Evolutionary conservation across 1,140 invertebrate species (phyloP).

Genomic region (Atopsyche davidsoni): DNA sequence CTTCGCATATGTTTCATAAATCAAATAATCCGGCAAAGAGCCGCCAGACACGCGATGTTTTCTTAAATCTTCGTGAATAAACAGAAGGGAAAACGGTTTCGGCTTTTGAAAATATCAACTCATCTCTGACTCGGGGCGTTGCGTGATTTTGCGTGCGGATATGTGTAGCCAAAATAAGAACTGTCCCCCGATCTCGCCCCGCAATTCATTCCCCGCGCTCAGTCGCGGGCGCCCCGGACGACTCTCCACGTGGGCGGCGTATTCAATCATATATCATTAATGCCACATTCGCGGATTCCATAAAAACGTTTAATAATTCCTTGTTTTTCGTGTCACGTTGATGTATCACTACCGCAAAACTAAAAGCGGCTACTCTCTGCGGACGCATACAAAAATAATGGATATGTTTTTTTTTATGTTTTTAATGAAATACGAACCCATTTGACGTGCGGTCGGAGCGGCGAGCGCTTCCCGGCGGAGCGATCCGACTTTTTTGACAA

Average conservation of each 20-base stretch:
- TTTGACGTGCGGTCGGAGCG: constrained; percentile 15
- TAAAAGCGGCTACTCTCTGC: constrained; percentile 5
- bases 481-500: constrained; percentile 14
- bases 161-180: no score
- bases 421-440: constrained; percentile 22
- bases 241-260: no score
- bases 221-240: no score
- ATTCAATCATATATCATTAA: constrained; percentile 22
- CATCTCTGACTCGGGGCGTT: constrained; percentile 12
- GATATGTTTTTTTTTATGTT: constrained; percentile 18
- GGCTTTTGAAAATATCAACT: constrained; percentile 11
- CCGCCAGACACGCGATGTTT: constrained; percentile 25
- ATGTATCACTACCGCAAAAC: constrained; percentile 16
- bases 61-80: constrained; percentile 15
- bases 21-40: constrained; percentile 27
- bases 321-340: constrained; percentile 7
- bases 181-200: no score
- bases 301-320: constrained; percentile 12
- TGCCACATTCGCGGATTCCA: constrained; percentile 17
- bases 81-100: constrained; percentile 8
- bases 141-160: constrained; percentile 20
- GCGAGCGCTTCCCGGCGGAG: constrained; percentile 4
- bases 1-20: constrained; percentile 27
- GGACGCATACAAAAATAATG: constrained; percentile 11
- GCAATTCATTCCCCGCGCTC: no score